A percentile compares a stretch with the other conserved stretches of the same genome.
phyloP scores from a whole-genome alignment of 2,888 invertebrate species.

The Leucozona laternaria region DNA sequence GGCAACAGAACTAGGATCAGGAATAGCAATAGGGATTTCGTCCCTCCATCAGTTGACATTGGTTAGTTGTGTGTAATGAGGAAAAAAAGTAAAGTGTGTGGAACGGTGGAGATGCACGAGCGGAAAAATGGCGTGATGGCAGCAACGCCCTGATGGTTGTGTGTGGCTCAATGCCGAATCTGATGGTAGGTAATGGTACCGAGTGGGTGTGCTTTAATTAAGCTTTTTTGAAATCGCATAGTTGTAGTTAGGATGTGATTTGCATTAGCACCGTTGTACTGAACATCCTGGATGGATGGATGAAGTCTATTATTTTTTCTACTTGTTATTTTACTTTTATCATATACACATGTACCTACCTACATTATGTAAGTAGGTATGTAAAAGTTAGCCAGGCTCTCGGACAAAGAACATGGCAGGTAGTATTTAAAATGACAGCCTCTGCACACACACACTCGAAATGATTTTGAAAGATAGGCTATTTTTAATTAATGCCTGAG shows the following conservation, averaged over 20 bases:
- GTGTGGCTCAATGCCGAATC: slow-evolving; percentile 20
- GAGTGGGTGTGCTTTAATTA: slow-evolving; percentile 63
- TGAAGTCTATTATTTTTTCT: slow-evolving; percentile 28
- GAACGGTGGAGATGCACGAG: slow-evolving; percentile 19
- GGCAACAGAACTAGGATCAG: slow-evolving; percentile 56
- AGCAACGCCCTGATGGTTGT: background rate
- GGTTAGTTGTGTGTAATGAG: slow-evolving; percentile 71
- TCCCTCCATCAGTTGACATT: slow-evolving; percentile 56
- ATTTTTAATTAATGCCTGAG: slow-evolving; percentile 68
- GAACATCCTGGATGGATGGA: slow-evolving; percentile 55
- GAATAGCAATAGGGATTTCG: slow-evolving; percentile 40
- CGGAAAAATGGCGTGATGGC: slow-evolving; percentile 17
- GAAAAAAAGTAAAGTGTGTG: slow-evolving; percentile 33
- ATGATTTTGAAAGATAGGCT: slow-evolving; percentile 43
- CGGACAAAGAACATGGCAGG: slow-evolving; percentile 28
- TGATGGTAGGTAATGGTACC: background rate
- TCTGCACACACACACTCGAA: background rate
- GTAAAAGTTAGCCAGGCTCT: background rate
- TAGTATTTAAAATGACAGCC: slow-evolving; percentile 38
- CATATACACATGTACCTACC: background rate
- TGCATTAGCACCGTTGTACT: slow-evolving; percentile 73
- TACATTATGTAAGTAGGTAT: no score
- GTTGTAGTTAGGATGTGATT: slow-evolving; percentile 72
- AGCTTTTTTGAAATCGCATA: slow-evolving; percentile 52
- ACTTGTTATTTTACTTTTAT: background rate